Conservation (phyloP, 2,113 vertebrate species). For the Dendrocopos noguchii region DNA sequence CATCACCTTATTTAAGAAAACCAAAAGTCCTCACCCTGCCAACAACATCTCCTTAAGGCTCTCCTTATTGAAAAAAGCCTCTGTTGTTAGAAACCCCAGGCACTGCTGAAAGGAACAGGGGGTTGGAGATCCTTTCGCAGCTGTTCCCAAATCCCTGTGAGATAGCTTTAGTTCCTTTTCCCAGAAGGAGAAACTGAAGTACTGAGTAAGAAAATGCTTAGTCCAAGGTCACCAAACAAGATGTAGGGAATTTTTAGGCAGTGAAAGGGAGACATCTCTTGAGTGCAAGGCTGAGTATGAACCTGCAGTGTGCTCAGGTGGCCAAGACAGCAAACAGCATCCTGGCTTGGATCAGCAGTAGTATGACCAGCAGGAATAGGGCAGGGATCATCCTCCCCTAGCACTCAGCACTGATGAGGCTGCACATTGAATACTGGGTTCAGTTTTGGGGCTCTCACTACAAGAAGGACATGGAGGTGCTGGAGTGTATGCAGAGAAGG, state of each 20-base stretch:
- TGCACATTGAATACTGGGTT: background rate
- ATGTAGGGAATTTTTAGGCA: background rate
- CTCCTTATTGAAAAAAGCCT: background rate
- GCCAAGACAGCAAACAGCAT: background rate
- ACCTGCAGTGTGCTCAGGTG: background rate
- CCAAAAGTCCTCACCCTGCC: background rate
- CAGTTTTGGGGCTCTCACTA: background rate
- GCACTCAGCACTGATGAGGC: background rate
- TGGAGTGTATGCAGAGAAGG: background rate
- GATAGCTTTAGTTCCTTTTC: background rate
- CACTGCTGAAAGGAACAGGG: background rate
- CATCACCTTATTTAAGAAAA: background rate
- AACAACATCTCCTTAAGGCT: background rate
- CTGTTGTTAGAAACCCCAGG: background rate
- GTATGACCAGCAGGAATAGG: background rate
- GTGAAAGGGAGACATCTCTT: background rate
- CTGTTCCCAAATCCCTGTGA: background rate
- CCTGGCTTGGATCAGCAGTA: background rate
- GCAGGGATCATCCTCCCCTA: background rate
- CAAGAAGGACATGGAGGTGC: background rate
- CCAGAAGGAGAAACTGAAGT: conserved; percentile 2
- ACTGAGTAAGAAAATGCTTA: background rate
- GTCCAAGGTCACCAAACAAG: background rate
- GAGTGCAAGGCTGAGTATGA: background rate
- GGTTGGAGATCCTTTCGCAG: background rate